Conservation (phyloP, 2,113 vertebrate genomes). For the Psilopsiagon aurifrons region DNA sequence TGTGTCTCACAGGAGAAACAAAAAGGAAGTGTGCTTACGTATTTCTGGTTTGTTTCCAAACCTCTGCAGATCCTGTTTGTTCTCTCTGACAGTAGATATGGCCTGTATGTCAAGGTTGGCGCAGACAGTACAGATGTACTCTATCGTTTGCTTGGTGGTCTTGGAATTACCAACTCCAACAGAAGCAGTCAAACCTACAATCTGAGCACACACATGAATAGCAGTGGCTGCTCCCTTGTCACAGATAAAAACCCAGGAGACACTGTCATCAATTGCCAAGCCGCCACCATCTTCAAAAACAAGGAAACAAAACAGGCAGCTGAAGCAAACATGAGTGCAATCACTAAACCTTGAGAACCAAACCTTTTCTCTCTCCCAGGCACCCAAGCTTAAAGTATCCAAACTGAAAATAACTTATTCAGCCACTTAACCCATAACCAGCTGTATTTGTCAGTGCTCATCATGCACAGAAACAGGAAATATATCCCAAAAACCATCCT, state of each 20-base stretch:
- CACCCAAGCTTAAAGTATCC: not conserved
- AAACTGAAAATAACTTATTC: not conserved
- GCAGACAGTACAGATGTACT: conserved; percentile 77
- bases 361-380: not conserved
- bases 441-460: not conserved
- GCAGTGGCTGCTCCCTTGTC: not conserved
- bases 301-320: not conserved
- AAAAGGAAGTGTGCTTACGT: conserved; percentile 33
- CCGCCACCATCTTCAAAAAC: not conserved
- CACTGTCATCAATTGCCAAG: not conserved
- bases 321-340: not conserved
- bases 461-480: not conserved
- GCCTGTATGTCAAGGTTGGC: conserved; percentile 75
- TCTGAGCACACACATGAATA: conserved; percentile 55
- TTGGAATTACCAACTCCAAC: conserved; percentile 78
- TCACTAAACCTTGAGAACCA: not conserved
- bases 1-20: not conserved
- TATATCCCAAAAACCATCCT: not conserved
- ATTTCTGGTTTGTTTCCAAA: conserved; percentile 74
- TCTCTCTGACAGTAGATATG: conserved; percentile 77
- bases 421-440: not conserved
- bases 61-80: conserved; percentile 71
- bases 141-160: not conserved
- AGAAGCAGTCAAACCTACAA: conserved; percentile 83
- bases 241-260: not conserved